phyloP scores from a whole-genome alignment of 2,888 invertebrate species.

The Isoperla grammatica region DNA sequence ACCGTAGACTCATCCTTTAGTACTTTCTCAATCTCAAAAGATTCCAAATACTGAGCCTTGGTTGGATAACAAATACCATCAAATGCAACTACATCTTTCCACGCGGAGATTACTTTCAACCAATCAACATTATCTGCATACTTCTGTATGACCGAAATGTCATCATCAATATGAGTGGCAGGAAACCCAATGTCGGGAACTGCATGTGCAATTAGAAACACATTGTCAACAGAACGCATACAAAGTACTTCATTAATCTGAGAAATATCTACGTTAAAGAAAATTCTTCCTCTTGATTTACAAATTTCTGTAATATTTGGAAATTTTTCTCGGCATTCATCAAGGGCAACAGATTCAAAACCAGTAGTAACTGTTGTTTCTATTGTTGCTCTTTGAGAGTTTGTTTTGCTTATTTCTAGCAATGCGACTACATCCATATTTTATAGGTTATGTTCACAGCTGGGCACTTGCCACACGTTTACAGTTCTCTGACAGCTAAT shows the following conservation, averaged over 20 bases:
- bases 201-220: background rate
- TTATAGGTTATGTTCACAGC: too few species aligned
- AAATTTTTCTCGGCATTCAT: slow-evolving; percentile 11
- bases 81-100: slow-evolving; percentile 10
- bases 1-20: background rate
- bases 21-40: background rate
- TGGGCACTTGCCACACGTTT: too few species aligned
- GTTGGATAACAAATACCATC: slow-evolving; percentile 17
- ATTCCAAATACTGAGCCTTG: background rate
- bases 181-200: background rate
- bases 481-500: too few species aligned
- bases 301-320: background rate
- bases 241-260: background rate
- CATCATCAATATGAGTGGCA: background rate
- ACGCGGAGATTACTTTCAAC: slow-evolving; percentile 4
- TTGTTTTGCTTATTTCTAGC: background rate
- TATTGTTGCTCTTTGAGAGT: background rate
- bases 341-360: slow-evolving; percentile 9
- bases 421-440: background rate
- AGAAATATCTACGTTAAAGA: slow-evolving; percentile 6
- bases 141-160: background rate
- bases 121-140: background rate
- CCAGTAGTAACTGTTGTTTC: slow-evolving; percentile 18
- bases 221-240: slow-evolving; percentile 5
- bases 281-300: slow-evolving; percentile 12